Evolutionary conservation across 2,113 vertebrate genomes (phyloP).

Genomic region (Cyrtonyx montezumae): DNA sequence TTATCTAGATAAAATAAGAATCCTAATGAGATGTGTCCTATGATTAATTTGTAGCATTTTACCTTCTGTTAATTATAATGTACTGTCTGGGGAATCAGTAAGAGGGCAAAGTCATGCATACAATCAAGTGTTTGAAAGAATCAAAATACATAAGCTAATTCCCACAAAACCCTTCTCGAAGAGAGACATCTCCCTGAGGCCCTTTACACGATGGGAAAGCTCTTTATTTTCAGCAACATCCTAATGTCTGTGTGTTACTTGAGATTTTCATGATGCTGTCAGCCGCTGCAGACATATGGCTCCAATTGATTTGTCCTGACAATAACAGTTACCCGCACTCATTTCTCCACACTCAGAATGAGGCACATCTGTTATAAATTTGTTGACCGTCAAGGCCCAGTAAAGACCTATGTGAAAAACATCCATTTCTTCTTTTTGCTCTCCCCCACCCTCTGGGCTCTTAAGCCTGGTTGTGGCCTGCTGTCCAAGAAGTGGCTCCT

Average conservation of each 20-base stretch:
- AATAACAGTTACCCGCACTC: slow-evolving; percentile 71
- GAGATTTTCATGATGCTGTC: slow-evolving; percentile 56
- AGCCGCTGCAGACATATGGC: slow-evolving; percentile 63
- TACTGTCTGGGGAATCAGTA: neutral
- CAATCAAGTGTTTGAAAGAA: slow-evolving; percentile 1
- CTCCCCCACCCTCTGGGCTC: neutral
- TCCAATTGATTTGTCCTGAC: slow-evolving; percentile 75
- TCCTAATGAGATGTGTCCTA: slow-evolving; percentile 29
- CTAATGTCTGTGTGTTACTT: slow-evolving; percentile 18
- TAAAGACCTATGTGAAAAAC: slow-evolving; percentile 65
- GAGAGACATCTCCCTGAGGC: slow-evolving; percentile 26
- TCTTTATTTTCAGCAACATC: slow-evolving; percentile 42
- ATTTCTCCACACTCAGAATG: slow-evolving; percentile 74
- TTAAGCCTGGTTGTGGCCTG: neutral
- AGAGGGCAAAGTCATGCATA: neutral
- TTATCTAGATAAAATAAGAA: slow-evolving; percentile 8
- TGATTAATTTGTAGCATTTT: slow-evolving; percentile 59
- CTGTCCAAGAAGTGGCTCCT: neutral
- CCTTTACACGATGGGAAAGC: slow-evolving; percentile 2
- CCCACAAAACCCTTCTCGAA: neutral
- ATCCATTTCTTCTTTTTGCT: neutral
- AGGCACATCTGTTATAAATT: slow-evolving; percentile 83
- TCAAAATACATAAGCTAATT: slow-evolving; percentile 38
- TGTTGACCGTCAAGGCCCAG: slow-evolving; percentile 82
- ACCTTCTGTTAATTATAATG: slow-evolving; percentile 38